phyloP scores from a whole-genome alignment of 2,797 vertebrate genomes.

The Triplophysa yarkandensis region DNA sequence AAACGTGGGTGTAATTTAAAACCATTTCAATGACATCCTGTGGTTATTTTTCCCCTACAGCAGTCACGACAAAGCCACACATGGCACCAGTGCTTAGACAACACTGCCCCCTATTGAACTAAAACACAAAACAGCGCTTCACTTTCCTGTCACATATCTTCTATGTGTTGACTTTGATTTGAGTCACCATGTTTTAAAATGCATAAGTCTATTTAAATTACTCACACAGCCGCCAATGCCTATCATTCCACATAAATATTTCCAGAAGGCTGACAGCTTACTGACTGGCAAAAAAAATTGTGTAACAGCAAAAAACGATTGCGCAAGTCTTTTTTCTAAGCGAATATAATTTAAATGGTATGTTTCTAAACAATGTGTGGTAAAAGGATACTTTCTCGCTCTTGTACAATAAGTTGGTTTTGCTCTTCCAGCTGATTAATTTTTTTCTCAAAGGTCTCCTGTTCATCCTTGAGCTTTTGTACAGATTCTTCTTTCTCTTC shows the following conservation, averaged over 20 bases:
- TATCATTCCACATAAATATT: conserved; percentile 3
- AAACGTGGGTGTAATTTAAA: conserved; percentile 26
- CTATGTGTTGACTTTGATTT: not conserved
- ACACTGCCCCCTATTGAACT: conserved; percentile 73
- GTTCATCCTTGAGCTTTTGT: conserved; percentile 86
- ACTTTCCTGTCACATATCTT: not conserved
- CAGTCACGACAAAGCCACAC: conserved; percentile 15
- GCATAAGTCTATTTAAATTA: conserved; percentile 3
- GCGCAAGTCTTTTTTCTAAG: not conserved
- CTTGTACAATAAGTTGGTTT: conserved; percentile 86
- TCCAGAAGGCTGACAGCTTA: conserved; percentile 10
- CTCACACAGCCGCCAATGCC: not conserved
- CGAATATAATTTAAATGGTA: not conserved
- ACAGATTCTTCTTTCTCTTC: conserved; percentile 95
- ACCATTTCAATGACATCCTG: conserved; percentile 21
- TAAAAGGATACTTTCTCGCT: conserved; percentile 94
- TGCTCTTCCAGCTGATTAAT: conserved; percentile 91
- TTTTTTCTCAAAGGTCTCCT: conserved; percentile 90
- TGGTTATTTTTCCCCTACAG: conserved; percentile 8
- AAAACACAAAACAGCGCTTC: not conserved
- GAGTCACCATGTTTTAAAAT: not conserved
- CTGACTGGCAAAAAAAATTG: not conserved
- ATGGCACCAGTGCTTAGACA: conserved; percentile 56
- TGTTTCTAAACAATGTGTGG: not conserved
- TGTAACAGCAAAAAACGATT: not conserved